These are phyloP conservation scores for Cyanocitta stelleri DNA, from an alignment of 2,113 vertebrate genomes.

Conservation along the genomic window DNA sequence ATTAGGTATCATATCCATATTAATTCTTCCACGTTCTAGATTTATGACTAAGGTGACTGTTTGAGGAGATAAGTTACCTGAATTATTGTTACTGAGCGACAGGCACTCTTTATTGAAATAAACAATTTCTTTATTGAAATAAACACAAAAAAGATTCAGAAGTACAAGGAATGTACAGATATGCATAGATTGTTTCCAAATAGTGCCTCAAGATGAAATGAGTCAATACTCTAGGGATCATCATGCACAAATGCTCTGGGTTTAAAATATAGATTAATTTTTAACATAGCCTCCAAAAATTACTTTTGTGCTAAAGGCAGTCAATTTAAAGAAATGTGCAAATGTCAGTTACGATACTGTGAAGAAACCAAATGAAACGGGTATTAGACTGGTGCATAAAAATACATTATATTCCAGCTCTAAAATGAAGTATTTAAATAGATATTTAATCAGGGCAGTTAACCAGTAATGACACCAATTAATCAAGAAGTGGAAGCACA, in stretches of 20 bases:
- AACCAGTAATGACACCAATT: conserved; percentile 68
- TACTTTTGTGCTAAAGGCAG: background rate
- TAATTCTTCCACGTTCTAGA: background rate
- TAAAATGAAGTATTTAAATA: conserved; percentile 51
- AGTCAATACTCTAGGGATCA: background rate
- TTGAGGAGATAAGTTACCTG: background rate
- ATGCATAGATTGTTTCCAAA: background rate
- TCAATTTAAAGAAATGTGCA: background rate
- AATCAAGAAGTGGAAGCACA: conserved; percentile 64
- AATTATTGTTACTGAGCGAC: background rate
- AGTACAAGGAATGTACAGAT: background rate
- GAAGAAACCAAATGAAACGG: background rate
- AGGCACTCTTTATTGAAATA: background rate
- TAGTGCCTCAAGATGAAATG: background rate
- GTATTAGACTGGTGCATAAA: background rate
- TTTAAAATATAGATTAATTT: background rate
- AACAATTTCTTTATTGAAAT: background rate
- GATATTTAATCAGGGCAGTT: conserved; percentile 54
- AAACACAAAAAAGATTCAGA: background rate
- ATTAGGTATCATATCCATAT: background rate
- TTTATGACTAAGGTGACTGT: background rate
- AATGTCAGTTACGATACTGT: background rate
- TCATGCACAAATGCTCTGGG: background rate
- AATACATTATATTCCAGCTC: conserved; percentile 2
- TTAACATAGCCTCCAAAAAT: background rate